Evolutionary conservation across 2,888 invertebrate genomes (phyloP).

Genomic region (Chirona hameri): DNA sequence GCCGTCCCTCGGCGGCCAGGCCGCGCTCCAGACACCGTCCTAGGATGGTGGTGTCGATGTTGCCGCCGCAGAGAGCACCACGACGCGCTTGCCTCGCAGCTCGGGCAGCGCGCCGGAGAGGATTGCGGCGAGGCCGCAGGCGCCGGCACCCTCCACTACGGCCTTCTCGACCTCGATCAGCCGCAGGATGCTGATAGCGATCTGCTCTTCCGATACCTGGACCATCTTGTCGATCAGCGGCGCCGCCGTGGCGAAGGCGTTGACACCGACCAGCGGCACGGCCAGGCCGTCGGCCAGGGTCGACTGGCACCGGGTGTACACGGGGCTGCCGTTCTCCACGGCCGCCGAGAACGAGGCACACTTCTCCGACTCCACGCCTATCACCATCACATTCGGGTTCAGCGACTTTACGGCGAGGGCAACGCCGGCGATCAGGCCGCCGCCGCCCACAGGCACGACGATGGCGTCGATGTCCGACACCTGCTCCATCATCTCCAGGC

Average conservation of each 20-base stretch:
- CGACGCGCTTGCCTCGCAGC: slow-evolving; percentile 76
- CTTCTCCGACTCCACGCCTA: slow-evolving; percentile 88
- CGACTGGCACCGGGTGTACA: slow-evolving; percentile 62
- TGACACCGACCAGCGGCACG: slow-evolving; percentile 80
- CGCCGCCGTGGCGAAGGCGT: slow-evolving; percentile 71
- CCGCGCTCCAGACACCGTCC: slow-evolving; percentile 84
- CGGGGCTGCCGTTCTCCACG: slow-evolving; percentile 64
- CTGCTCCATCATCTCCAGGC: slow-evolving; percentile 87
- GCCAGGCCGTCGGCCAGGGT: slow-evolving; percentile 86
- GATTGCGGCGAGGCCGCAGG: slow-evolving; percentile 78
- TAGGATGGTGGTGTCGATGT: slow-evolving; percentile 86
- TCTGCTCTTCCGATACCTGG: slow-evolving; percentile 72
- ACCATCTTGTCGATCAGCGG: slow-evolving; percentile 72
- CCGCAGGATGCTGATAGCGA: slow-evolving; percentile 73
- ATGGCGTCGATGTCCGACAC: slow-evolving; percentile 83
- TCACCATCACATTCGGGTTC: slow-evolving; percentile 74
- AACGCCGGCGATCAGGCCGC: slow-evolving; percentile 84
- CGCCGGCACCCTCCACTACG: slow-evolving; percentile 88
- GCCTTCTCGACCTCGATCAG: slow-evolving; percentile 80
- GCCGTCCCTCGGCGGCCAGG: slow-evolving; percentile 75
- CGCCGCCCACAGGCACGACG: slow-evolving; percentile 90
- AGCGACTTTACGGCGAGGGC: slow-evolving; percentile 84
- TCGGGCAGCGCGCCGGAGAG: slow-evolving; percentile 75
- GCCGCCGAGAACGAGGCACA: slow-evolving; percentile 81
- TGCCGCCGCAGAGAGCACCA: slow-evolving; percentile 78